Conservation (phyloP, 2,797 vertebrate species). For the Tenualosa thibaudeaui region DNA sequence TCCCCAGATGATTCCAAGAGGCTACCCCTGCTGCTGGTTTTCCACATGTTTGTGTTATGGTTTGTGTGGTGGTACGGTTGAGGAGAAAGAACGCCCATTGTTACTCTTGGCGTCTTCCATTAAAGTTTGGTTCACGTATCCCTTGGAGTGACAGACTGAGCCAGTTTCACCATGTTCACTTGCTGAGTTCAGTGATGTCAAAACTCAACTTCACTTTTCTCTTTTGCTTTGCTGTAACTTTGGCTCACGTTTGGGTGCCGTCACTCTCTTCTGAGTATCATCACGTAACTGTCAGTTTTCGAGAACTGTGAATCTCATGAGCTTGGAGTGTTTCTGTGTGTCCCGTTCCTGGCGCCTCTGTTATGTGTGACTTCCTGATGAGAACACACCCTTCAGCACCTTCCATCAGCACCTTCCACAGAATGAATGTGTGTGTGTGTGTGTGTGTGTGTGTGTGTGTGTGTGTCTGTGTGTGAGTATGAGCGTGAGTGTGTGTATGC, state of each 20-base stretch:
- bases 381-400: neutral
- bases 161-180: neutral
- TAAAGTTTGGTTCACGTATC: neutral
- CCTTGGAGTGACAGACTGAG: neutral
- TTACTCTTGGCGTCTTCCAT: too few relatives aligned
- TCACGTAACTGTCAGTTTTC: neutral
- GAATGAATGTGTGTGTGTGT: neutral
- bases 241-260: neutral
- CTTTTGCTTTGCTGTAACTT: neutral
- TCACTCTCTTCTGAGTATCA: neutral
- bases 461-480: neutral
- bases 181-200: conserved; percentile 5
- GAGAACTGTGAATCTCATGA: neutral
- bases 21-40: neutral
- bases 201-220: neutral
- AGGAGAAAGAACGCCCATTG: neutral
- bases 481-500: neutral
- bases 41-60: neutral
- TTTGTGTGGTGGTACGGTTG: too few relatives aligned
- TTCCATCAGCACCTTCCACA: conserved; percentile 8
- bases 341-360: neutral
- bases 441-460: neutral
- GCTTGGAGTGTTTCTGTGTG: neutral
- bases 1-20: neutral
- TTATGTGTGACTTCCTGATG: conserved; percentile 8